phyloP scores from a whole-genome alignment of 2,888 invertebrate genomes.

The Parnassius orleans region DNA sequence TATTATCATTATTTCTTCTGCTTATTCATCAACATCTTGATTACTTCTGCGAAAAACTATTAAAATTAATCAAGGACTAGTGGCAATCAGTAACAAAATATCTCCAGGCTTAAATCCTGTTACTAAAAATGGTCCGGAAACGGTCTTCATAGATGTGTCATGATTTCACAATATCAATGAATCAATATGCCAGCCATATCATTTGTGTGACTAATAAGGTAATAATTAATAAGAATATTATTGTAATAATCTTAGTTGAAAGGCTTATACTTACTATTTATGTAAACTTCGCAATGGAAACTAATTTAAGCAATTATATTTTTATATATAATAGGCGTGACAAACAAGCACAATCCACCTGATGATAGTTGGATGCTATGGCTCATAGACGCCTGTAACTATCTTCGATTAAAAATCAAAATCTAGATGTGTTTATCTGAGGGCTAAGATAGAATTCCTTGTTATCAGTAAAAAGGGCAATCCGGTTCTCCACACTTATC shows the following conservation, averaged over 20 bases:
- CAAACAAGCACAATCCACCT: too few relatives aligned
- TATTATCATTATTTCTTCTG: not conserved
- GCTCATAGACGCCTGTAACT: too few relatives aligned
- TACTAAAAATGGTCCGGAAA: conserved; percentile 52
- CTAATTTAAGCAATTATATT: conserved; percentile 27
- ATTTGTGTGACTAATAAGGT: conserved; percentile 33
- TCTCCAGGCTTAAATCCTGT: conserved; percentile 36
- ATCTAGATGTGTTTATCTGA: too few relatives aligned
- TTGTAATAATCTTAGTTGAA: conserved; percentile 10
- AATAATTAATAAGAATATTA: conserved; percentile 3
- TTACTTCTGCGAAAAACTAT: conserved; percentile 11
- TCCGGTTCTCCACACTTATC: too few relatives aligned
- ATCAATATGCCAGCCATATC: conserved; percentile 49
- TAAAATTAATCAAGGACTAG: conserved; percentile 30
- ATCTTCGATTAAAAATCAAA: too few relatives aligned
- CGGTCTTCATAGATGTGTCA: conserved; percentile 59
- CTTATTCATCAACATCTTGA: not conserved
- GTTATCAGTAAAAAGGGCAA: too few relatives aligned
- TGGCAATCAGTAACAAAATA: conserved; percentile 1
- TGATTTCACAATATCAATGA: conserved; percentile 55
- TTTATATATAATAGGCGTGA: too few relatives aligned
- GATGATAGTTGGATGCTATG: too few relatives aligned
- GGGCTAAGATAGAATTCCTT: too few relatives aligned
- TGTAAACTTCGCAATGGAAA: conserved; percentile 2
- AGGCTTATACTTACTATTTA: conserved; percentile 11